Evolutionary conservation across 2,113 vertebrate species (phyloP).

Genomic region (Jaculus jaculus): DNA sequence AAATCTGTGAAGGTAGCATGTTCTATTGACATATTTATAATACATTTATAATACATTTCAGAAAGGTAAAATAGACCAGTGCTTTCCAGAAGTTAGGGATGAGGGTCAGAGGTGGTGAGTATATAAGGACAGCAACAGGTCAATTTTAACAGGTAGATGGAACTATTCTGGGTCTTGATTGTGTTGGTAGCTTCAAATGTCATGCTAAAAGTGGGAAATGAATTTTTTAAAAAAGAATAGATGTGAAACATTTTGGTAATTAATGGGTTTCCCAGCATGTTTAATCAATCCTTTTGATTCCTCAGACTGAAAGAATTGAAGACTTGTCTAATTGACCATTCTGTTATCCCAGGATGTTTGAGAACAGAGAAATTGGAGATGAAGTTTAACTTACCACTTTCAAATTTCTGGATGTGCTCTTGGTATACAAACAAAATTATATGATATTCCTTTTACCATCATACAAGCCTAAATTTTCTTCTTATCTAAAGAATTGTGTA

Average conservation of each 20-base stretch:
- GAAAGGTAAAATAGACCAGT: neutral
- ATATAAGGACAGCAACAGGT: neutral
- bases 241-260: neutral
- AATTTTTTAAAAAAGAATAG: neutral
- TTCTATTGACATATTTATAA: neutral
- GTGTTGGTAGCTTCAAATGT: neutral
- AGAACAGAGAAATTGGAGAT: slow-evolving; percentile 22
- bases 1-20: neutral
- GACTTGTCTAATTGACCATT: neutral
- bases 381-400: slow-evolving; percentile 5
- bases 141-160: neutral
- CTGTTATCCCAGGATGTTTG: neutral
- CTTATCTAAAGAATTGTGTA: neutral
- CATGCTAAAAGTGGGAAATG: neutral
- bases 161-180: neutral
- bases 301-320: neutral
- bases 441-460: neutral
- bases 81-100: neutral
- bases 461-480: slow-evolving; percentile 20
- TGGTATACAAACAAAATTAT: slow-evolving; percentile 8
- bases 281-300: neutral
- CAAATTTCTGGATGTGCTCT: slow-evolving; percentile 17
- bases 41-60: neutral
- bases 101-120: neutral
- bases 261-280: neutral